Evolutionary conservation across 2,888 invertebrate genomes (phyloP), one percentile per base, ranked within the genome.

Genomic region (Drosophila flavopinicola): DNA sequence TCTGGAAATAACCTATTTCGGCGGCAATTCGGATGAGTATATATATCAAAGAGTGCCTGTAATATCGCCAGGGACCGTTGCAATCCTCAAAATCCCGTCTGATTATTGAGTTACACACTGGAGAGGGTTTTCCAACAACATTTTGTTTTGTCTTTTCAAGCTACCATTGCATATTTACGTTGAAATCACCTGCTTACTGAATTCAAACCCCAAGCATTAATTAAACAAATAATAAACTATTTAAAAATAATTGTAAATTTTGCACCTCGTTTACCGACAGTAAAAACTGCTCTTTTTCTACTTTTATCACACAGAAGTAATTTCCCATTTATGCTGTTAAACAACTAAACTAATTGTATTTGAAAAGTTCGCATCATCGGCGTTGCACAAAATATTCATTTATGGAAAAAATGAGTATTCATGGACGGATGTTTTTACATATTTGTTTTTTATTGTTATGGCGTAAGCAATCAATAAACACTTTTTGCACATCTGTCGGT

Each of bases 261-360:
- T 42, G 30, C 49, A 57, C 56, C 44, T 60, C 39, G 45, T 51
- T 67, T 37, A 33, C 27, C 23, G 44, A 10, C 33, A 49, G 33
- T 13, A 24, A 32, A 41, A 51, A 37, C 27, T 27, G 1, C 10
- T 11, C 1, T 1, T 11, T 4, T 11, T 7, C 3, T 3, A 10
- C 25, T 48, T 29, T 45, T 27, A 15, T 29, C 11, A 10, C 24
- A 23, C 37, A 17, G 6, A 6, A 9, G 2, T 6, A 20, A 7
- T 37, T 42, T 23, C 37, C 9, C 13, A 13, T 44, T 30, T n/a
- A 20, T 24, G 23, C 11, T 30, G 32, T 48, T 10, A 20, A 54
- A 9, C 39, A 69, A 54, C 69, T 35, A 32, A 10, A 29, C 39
- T 67, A 69, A 61, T 67, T 67, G 70, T 45, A 49, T 61, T 54